These are phyloP conservation scores for Thelaira solivaga DNA, from an alignment of 2,888 invertebrate species.

Conservation along the genomic window DNA sequence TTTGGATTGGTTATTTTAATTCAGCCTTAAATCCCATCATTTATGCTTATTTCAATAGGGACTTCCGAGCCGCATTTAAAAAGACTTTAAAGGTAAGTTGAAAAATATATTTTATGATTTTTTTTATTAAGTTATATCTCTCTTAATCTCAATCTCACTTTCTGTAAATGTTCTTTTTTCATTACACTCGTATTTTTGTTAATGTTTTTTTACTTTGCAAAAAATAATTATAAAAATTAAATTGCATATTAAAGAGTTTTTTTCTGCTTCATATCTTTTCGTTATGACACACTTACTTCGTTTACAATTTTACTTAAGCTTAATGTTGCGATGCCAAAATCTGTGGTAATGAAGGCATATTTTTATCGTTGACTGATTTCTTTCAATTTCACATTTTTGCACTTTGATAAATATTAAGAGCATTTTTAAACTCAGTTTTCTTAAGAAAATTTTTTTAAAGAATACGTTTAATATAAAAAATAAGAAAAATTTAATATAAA, in stretches of 20 bases:
- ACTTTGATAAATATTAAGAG: neutral
- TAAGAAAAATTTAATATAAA: neutral
- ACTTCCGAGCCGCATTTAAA: slow-evolving; percentile 96
- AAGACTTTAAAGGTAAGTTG: slow-evolving; percentile 83
- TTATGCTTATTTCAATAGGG: slow-evolving; percentile 98
- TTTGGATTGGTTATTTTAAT: slow-evolving; percentile 99
- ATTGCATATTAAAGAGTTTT: slow-evolving; percentile 21
- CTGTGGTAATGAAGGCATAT: neutral
- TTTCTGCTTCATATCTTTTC: neutral
- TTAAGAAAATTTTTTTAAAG: neutral
- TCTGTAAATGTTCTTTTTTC: slow-evolving; percentile 38
- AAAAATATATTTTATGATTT: neutral
- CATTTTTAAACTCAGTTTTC: neutral
- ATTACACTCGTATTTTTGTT: slow-evolving; percentile 26
- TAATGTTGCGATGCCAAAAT: slow-evolving; percentile 19
- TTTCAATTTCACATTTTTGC: neutral
- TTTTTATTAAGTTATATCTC: slow-evolving; percentile 20
- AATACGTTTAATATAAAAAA: neutral
- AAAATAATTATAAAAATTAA: too few species aligned
- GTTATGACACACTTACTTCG: neutral
- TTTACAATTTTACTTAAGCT: slow-evolving; percentile 3
- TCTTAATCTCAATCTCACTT: too few species aligned
- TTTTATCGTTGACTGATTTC: neutral
- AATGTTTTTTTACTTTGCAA: slow-evolving; percentile 21
- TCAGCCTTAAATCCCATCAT: slow-evolving; percentile 97